Conservation (phyloP, 2,113 vertebrate species). For the Pseudopipra pipra region DNA sequence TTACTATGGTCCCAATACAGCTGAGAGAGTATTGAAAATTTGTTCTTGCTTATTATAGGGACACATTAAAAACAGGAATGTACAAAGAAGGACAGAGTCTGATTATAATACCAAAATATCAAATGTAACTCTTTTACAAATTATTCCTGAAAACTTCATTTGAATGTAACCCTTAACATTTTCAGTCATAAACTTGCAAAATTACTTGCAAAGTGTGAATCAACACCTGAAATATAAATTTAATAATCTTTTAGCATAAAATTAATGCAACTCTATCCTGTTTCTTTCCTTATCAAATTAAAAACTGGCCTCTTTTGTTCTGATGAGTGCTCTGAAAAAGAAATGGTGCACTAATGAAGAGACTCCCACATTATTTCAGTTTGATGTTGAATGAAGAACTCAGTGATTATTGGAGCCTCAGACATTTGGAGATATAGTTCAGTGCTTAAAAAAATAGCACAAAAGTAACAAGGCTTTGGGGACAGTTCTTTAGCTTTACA, state of each 20-base stretch:
- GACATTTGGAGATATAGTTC: not conserved
- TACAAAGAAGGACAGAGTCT: not conserved
- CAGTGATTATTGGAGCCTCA: not conserved
- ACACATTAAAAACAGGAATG: not conserved
- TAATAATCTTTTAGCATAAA: not conserved
- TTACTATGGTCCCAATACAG: not conserved
- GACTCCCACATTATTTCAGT: not conserved
- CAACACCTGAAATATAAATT: not conserved
- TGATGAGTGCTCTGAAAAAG: not conserved
- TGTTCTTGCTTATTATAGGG: not conserved
- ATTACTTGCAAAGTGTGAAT: not conserved
- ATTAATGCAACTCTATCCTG: not conserved
- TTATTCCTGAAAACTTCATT: not conserved
- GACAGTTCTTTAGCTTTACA: not conserved
- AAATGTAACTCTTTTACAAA: not conserved
- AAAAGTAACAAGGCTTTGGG: not conserved
- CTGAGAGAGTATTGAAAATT: not conserved
- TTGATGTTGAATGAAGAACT: not conserved
- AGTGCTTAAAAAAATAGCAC: accelerated
- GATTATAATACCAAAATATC: not conserved
- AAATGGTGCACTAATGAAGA: not conserved
- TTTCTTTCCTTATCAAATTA: not conserved
- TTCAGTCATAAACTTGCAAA: not conserved
- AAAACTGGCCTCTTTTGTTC: not conserved
- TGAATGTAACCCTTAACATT: not conserved